A percentile compares a stretch with the other conserved stretches of the same genome.
Conservation (phyloP, 2,888 invertebrate species). For the Macaria notata region DNA sequence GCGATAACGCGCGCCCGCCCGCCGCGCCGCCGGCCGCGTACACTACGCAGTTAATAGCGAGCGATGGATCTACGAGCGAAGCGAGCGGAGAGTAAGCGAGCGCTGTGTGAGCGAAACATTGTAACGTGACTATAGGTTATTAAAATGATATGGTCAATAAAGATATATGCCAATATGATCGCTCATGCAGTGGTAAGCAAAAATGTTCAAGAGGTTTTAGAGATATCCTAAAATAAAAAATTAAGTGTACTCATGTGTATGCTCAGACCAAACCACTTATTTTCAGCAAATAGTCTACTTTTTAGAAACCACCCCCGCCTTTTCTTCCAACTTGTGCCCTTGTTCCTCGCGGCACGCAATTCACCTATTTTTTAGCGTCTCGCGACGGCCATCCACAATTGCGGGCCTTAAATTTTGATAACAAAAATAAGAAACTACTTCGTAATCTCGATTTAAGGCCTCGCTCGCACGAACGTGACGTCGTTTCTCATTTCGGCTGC, state of each 20-base stretch:
- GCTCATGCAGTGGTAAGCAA: too few relatives aligned
- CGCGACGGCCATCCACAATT: conserved; percentile 46
- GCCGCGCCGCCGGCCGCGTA: neutral
- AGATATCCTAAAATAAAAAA: too few relatives aligned
- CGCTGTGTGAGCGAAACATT: neutral
- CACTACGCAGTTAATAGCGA: neutral
- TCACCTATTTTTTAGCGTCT: conserved; percentile 60
- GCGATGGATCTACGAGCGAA: neutral
- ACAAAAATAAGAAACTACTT: conserved; percentile 48
- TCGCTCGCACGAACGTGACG: conserved; percentile 40
- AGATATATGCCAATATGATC: too few relatives aligned
- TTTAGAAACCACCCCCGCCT: conserved; percentile 12
- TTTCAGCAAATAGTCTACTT: too few relatives aligned
- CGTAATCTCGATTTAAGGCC: conserved; percentile 39
- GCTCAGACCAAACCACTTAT: too few relatives aligned
- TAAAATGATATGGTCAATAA: too few relatives aligned
- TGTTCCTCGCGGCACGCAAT: conserved; percentile 53
- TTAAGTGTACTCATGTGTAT: too few relatives aligned
- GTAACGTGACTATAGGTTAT: too few relatives aligned
- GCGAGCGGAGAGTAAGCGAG: neutral
- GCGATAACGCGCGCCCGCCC: neutral
- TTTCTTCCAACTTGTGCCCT: conserved; percentile 33
- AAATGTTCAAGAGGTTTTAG: too few relatives aligned
- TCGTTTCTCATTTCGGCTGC: conserved; percentile 31
- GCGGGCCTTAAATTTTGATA: conserved; percentile 55